These are phyloP conservation scores for Pseudomyrmex gracilis DNA, from an alignment of 1,140 invertebrate species.

Conservation along the genomic window DNA sequence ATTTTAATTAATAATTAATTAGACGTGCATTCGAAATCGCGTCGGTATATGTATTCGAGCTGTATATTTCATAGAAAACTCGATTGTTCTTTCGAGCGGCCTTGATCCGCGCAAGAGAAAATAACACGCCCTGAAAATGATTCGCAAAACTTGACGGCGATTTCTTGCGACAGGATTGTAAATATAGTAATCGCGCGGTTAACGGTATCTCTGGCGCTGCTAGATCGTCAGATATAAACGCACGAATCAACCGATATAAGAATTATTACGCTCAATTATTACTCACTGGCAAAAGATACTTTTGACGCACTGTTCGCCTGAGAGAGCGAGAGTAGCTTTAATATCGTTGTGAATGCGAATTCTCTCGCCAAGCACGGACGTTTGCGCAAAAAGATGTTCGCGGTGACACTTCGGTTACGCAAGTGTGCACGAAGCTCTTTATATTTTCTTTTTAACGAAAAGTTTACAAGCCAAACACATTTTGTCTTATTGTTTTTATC, in stretches of 20 bases:
- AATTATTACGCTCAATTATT: conserved; percentile 60
- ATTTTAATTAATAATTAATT: conserved; percentile 59
- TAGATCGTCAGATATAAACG: conserved; percentile 52
- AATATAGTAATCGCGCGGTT: conserved; percentile 29
- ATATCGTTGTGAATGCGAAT: conserved; percentile 49
- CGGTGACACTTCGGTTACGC: background rate
- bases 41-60: background rate
- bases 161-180: conserved; percentile 41
- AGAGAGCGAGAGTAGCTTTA: conserved; percentile 53
- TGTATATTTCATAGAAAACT: background rate
- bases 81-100: background rate
- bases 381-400: background rate
- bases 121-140: conserved; percentile 1
- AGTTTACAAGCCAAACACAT: too few species aligned
- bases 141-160: conserved; percentile 15
- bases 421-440: background rate
- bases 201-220: background rate
- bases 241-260: conserved; percentile 55
- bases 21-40: conserved; percentile 19
- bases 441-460: conserved; percentile 9
- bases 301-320: conserved; percentile 54
- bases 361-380: conserved; percentile 46
- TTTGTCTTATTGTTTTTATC: too few species aligned
- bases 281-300: conserved; percentile 50
- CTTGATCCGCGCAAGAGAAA: conserved; percentile 20